Base-by-base conservation (phyloP, 2,797 vertebrate species). In the Ctenopoma multispine region DNA sequence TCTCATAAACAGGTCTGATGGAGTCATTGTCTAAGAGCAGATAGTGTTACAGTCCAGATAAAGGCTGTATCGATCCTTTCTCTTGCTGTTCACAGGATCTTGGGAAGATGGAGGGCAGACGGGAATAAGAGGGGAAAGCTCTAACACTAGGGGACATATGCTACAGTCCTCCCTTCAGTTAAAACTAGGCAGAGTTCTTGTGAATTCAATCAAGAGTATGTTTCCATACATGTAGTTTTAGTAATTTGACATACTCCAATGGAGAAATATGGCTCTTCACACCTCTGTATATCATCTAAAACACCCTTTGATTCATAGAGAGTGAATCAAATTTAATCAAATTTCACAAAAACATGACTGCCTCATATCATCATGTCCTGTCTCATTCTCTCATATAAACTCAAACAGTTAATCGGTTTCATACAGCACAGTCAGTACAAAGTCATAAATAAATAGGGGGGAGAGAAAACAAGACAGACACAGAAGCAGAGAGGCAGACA, bases 1-100 rank as follows among this genome's bases (percentile, higher is more conserved):
- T 92, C 86, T 87, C 75, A 91, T 94, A 85, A 92, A 90, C 90
- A 88, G 81, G 81, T 83, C 89, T 90, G 83, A 92, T 89, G 84
- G 87, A 72, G 77, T 90, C 91, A 92, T 94, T 93, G 93, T 90
- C 83, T 88, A 79, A 84, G 69, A 86, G 83, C 72, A 92, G 92
- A 94, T 93, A 90, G 72, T 80, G 90, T 94, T 94, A 92, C 90
- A 89, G 60, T 64, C 76, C 63, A 77, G 80, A 90, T 87, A 92
- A 86, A 82, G 75, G 80, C 79, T 57, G 20, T 80, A 94, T 94
- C 44, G 92, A 95, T 95, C 87, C 77, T 56, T 53, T 65, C 83
- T 79, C 72, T 53, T 75, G 85, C 80, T 90, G 67, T 86, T 83
- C 77, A 75, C 87, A 59, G 69, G 69, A 75, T 83, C 72, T 81